Evolutionary conservation across 2,888 invertebrate genomes (phyloP), one percentile per base, ranked within the genome.

Genomic region (Anoplius nigerrimus): DNA sequence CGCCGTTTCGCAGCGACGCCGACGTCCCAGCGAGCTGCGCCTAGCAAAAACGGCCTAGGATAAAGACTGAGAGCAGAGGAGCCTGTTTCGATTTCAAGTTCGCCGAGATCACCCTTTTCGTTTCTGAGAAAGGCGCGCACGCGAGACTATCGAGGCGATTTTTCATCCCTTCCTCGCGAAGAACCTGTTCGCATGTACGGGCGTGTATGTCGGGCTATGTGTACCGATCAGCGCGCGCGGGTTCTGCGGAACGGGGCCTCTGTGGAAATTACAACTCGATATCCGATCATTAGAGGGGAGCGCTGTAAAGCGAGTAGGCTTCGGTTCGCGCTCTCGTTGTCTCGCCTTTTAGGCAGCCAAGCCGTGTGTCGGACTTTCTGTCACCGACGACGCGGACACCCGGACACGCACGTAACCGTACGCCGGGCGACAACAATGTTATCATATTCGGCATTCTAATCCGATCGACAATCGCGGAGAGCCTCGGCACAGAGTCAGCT

Each of bases 41-140:
- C 18, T 48, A n/a, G 18, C 16, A 48, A 48, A 18, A 48, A 18
- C 42, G 42, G 5, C 15, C 18, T 48, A 48, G 16, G 16, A 6
- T 3, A 34, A 2, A 21, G 24, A 18, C 15, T 4, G 55, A 34
- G 55, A 55, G 24, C n/a, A 0, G 22, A 55, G 55, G 51, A 20
- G 58, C 66, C 62, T 48, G 63, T 57, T 55, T 65, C 62, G 62
- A 70, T 78, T 72, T 78, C 76, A 75, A 73, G 70, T 76, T 73
- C 78, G 69, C 34, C 11, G 11, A 71, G 74, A 74, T 76, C 57
- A 55, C 42, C 27, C 57, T 20, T 48, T 20, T 52, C 22, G 43
- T 60, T 71, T 76, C 71, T 67, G 54, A 67, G 78, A 78, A 78
- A 65, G 55, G n/a, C 55, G 60, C 43, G 54, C 15, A 13, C 34